A percentile compares a stretch with the other conserved stretches of the same genome.
These are phyloP conservation scores for Urophycis tenuis DNA, from an alignment of 2,797 vertebrate genomes.

Conservation along the genomic window DNA sequence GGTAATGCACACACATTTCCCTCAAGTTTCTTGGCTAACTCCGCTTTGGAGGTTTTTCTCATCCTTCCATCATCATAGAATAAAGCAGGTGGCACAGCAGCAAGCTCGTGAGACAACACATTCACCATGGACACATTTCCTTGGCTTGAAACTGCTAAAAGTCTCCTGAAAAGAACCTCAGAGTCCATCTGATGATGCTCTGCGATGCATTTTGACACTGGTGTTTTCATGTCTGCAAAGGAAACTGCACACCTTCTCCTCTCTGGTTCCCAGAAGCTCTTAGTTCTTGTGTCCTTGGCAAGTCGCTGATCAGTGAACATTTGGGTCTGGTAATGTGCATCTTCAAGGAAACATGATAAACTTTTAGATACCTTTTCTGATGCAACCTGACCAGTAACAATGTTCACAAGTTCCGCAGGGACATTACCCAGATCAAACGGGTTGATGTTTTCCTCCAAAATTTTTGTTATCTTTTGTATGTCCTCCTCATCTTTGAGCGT, in stretches of 20 bases:
- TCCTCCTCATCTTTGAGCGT: background rate
- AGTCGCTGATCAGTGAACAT: conserved; percentile 9
- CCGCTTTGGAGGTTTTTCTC: conserved; percentile 26
- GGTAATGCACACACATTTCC: conserved; percentile 2
- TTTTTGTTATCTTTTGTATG: background rate
- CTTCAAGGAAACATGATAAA: background rate
- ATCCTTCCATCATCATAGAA: conserved; percentile 22
- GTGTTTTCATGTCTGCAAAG: conserved; percentile 14
- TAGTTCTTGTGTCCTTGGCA: conserved; percentile 15
- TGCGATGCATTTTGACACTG: background rate
- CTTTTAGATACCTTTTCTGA: background rate
- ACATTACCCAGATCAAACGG: background rate
- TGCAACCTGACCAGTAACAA: background rate
- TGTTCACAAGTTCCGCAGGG: background rate
- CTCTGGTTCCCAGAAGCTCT: conserved; percentile 25
- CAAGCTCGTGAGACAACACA: conserved; percentile 14
- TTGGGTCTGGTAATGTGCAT: background rate
- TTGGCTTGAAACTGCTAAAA: conserved; percentile 17
- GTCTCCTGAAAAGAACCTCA: conserved; percentile 16
- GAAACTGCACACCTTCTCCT: conserved; percentile 7
- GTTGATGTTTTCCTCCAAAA: background rate
- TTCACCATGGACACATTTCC: background rate
- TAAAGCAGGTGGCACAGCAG: conserved; percentile 17
- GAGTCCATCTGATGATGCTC: conserved; percentile 14
- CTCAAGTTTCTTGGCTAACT: conserved; percentile 28